A percentile compares a stretch with the other conserved stretches of the same genome.
phyloP scores from a whole-genome alignment of 1,140 invertebrate species.

The Eumeta japonica region DNA sequence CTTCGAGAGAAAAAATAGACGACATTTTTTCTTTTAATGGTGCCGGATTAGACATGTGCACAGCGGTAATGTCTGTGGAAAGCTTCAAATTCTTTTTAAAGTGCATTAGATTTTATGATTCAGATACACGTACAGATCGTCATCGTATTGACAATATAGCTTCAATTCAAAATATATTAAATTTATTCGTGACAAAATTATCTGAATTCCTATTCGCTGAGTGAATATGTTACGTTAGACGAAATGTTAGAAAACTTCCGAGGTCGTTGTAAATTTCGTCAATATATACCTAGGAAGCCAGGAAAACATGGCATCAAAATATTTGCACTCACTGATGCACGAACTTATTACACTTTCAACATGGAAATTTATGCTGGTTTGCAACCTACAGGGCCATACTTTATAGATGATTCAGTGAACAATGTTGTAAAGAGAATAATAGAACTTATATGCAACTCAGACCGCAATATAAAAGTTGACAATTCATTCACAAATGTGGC shows the following conservation, averaged over 20 bases:
- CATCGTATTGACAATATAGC: too few species aligned
- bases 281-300: conserved; percentile 52
- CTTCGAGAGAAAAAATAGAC: too few species aligned
- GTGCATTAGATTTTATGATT: too few species aligned
- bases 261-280: conserved; percentile 35
- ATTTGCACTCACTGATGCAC: conserved; percentile 23
- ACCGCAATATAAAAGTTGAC: conserved; percentile 13
- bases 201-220: conserved; percentile 18
- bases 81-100: too few species aligned
- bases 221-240: conserved; percentile 25
- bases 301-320: conserved; percentile 51
- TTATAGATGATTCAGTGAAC: conserved; percentile 8
- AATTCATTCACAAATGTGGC: conserved; percentile 18
- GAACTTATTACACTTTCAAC: conserved; percentile 19
- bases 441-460: conserved; percentile 15
- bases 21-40: too few species aligned
- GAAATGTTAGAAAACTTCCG: conserved; percentile 38
- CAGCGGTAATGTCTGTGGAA: too few species aligned
- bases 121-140: too few species aligned
- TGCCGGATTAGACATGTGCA: not conserved
- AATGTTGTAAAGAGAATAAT: conserved; percentile 12
- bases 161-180: too few species aligned
- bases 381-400: conserved; percentile 10
- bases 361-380: conserved; percentile 20
- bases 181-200: too few species aligned